Evolutionary conservation across 2,797 vertebrate species (phyloP).

Genomic region (Thalassophryne amazonica): DNA sequence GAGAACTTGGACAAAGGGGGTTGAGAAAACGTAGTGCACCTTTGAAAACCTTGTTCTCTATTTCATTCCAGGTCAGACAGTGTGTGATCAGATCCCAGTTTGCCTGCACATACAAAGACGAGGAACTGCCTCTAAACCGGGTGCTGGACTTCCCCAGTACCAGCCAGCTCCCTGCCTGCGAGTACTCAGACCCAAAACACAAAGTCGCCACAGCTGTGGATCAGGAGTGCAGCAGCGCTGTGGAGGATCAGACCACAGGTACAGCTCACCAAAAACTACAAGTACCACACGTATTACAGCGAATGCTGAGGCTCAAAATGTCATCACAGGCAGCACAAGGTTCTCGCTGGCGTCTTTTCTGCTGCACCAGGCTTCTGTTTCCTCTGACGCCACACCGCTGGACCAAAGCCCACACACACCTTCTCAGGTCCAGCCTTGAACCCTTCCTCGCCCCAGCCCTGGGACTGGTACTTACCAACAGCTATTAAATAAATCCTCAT

Average conservation of each 20-base stretch:
- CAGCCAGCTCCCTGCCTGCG: constrained; percentile 66
- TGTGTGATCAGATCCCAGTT: constrained; percentile 89
- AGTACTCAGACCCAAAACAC: constrained; percentile 68
- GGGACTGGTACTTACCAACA: constrained; percentile 73
- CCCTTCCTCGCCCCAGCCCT: constrained; percentile 50
- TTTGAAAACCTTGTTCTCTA: not conserved
- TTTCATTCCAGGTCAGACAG: constrained; percentile 72
- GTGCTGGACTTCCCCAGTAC: constrained; percentile 68
- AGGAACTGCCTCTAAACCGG: constrained; percentile 70
- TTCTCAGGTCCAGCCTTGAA: constrained; percentile 55
- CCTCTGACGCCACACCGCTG: constrained; percentile 69
- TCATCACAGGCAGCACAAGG: constrained; percentile 23
- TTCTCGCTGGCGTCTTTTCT: constrained; percentile 17
- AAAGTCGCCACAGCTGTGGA: not conserved
- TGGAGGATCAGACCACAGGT: constrained; percentile 39
- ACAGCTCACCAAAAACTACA: constrained; percentile 3
- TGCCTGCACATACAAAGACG: constrained; percentile 90
- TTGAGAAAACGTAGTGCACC: no score
- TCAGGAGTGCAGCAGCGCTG: constrained; percentile 3
- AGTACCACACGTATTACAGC: not conserved
- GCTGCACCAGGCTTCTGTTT: constrained; percentile 49
- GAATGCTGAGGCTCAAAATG: constrained; percentile 23
- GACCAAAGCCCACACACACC: constrained; percentile 59
- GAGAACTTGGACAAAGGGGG: no score
- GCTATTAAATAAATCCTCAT: constrained; percentile 73